A percentile compares a stretch with the other conserved stretches of the same genome.
Conservation (phyloP, 2,113 vertebrate genomes). For the Vulpes ferrilata region DNA sequence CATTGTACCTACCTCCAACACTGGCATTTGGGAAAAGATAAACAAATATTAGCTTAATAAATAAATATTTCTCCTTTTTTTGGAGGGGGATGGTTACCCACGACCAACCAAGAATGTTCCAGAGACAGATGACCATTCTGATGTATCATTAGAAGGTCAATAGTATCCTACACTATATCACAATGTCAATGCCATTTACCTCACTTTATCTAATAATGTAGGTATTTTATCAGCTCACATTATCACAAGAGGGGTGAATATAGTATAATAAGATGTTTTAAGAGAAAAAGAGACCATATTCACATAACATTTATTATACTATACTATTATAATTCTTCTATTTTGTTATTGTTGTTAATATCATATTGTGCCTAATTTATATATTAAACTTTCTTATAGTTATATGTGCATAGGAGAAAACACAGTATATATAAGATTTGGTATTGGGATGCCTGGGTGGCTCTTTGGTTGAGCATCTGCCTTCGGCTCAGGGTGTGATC, state of each 20-base stretch:
- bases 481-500: no score
- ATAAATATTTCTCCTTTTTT: neutral
- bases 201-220: neutral
- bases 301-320: neutral
- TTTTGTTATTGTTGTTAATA: neutral
- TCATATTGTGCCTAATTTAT: neutral
- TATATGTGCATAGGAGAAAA: neutral
- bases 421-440: neutral
- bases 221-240: neutral
- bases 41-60: neutral
- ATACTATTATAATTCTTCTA: neutral
- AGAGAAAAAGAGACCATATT: neutral
- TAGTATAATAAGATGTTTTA: neutral
- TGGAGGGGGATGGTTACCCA: neutral
- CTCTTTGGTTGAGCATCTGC: no score
- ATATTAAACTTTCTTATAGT: neutral
- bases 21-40: neutral
- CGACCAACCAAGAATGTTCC: neutral
- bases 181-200: neutral
- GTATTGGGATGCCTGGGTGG: neutral
- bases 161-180: neutral
- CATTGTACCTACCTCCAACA: accelerated
- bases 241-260: neutral
- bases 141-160: neutral
- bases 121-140: neutral